Evolutionary conservation across 2,113 vertebrate genomes (phyloP).

Genomic region (Thalassarche chlororhynchos): DNA sequence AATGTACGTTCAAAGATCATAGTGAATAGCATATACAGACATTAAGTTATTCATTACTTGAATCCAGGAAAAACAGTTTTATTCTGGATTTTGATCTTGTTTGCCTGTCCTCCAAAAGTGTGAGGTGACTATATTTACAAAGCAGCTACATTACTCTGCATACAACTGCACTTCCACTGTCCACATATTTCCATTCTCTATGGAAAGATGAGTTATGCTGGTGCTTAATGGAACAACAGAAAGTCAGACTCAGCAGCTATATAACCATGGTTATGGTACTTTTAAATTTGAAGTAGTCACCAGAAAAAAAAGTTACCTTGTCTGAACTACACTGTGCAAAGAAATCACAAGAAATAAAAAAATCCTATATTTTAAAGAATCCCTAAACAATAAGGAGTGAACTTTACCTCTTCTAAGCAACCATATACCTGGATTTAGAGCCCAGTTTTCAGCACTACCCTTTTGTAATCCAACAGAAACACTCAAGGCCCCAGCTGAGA

Average conservation of each 20-base stretch:
- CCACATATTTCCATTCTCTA: not conserved
- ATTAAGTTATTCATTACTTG: not conserved
- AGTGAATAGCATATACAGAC: not conserved
- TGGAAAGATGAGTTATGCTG: not conserved
- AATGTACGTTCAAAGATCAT: not conserved
- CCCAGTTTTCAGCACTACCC: fast-evolving
- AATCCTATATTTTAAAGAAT: not conserved
- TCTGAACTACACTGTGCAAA: not conserved
- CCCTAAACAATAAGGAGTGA: not conserved
- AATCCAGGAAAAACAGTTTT: not conserved
- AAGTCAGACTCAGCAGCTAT: not conserved
- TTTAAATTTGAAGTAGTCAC: not conserved
- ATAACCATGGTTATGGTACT: not conserved
- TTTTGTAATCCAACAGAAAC: not conserved
- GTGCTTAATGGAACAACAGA: not conserved
- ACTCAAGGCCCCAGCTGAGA: not conserved
- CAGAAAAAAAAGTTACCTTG: not conserved
- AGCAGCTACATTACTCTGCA: not conserved
- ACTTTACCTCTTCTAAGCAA: not conserved
- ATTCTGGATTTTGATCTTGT: not conserved
- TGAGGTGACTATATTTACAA: not conserved
- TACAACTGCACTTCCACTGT: not conserved
- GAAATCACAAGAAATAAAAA: not conserved
- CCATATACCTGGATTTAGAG: not conserved
- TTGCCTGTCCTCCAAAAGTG: not conserved